These are phyloP conservation scores for Rhinolophus sinicus DNA, from an alignment of 2,113 vertebrate genomes.

Conservation along the genomic window DNA sequence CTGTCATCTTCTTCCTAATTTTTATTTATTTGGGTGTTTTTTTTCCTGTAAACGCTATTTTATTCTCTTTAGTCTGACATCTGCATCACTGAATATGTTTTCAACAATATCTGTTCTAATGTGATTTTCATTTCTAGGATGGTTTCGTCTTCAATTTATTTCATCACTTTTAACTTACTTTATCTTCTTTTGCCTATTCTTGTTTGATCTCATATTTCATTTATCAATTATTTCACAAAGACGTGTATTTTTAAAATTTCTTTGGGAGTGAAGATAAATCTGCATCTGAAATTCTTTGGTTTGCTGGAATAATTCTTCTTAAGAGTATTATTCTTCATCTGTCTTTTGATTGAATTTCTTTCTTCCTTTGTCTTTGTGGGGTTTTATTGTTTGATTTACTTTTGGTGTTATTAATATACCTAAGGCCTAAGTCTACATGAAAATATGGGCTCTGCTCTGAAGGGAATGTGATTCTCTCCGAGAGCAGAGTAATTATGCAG, in stretches of 20 bases:
- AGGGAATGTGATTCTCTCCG: background rate
- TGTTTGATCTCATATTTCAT: background rate
- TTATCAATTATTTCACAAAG: background rate
- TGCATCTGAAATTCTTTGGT: background rate
- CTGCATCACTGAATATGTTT: background rate
- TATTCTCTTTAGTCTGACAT: background rate
- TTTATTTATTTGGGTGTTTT: background rate
- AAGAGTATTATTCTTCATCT: background rate
- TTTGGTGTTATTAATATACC: background rate
- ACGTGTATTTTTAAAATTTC: background rate
- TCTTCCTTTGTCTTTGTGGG: background rate
- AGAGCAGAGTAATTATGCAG: background rate
- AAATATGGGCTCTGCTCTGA: background rate
- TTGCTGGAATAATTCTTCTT: background rate
- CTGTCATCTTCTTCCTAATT: background rate
- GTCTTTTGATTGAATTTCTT: background rate
- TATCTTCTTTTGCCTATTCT: slow-evolving; percentile 1
- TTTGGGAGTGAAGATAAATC: background rate
- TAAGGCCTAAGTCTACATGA: background rate
- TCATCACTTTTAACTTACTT: background rate
- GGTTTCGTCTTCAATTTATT: background rate
- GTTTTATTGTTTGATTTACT: background rate
- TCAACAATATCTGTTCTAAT: slow-evolving; percentile 7
- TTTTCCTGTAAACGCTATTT: background rate
- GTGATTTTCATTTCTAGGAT: background rate